Base-by-base conservation (phyloP, 2,797 vertebrate genomes). In the Manis javanica region DNA sequence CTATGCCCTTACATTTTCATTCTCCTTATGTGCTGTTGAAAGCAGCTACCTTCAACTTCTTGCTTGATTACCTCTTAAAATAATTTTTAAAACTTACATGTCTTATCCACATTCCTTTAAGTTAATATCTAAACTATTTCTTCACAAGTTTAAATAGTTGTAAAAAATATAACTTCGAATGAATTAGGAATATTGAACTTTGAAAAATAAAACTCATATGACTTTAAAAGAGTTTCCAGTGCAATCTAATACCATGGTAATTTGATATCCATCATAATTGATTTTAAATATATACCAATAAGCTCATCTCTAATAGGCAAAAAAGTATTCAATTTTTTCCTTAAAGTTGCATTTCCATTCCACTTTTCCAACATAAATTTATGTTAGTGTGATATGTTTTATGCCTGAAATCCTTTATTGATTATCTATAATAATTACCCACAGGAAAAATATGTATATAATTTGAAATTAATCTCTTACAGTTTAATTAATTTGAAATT, bases 401-500 rank as follows among this genome's bases (percentile, higher is more conserved):
- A 57, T 53, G 5, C 6, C 68, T 91, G 51, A 91, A 79, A 89
- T 39, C 61, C 2, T 90, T 46, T 72, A 69, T 39, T 79, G 37
- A 63, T 37, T 37, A n/a, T 84, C 31, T 75, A 37, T 21, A 51
- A 72, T 91, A 91, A 49, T 82, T 39, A 87, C 34, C 34, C 39
- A 9, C 6, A 88, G n/a, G 14, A 92, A 88, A 95, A 93, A 59
- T 34, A 31, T 49, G 3, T 49, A 34, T 29, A 49, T 66, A 84
- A 59, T n/a, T 79, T 63, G 39, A 96, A 93, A 93, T 91, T 88
- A 66, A 72, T 31, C 63, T 90, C 85, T 3, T 10, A 68, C 13
- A 57, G 34, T 82, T 88, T 42, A 87, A 79, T 34, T 81, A 88
- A 69, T 85, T 85, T 75, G 34, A 95, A 96, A 85, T 82, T 92